A percentile compares a stretch with the other conserved stretches of the same genome.
These are phyloP conservation scores for Paramacrobiotus metropolitanus DNA, from an alignment of 1,140 invertebrate species.

Conservation along the genomic window DNA sequence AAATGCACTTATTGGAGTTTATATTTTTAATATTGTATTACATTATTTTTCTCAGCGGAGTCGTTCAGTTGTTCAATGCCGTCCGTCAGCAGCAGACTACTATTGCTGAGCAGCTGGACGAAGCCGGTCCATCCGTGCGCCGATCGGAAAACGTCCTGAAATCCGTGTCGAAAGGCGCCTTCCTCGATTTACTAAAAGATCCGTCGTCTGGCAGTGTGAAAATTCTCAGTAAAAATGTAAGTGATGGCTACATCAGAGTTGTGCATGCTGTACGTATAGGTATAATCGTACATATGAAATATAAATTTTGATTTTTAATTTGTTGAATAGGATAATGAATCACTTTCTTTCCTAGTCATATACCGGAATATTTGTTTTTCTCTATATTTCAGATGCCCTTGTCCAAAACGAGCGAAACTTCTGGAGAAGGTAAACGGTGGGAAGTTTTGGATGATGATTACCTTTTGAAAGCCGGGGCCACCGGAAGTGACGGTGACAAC, in stretches of 20 bases:
- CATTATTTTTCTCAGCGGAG: constrained; percentile 36
- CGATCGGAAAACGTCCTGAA: constrained; percentile 58
- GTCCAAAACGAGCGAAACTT: too few relatives aligned
- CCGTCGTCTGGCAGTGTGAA: background rate
- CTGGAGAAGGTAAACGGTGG: too few relatives aligned
- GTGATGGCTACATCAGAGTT: background rate
- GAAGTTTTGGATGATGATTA: background rate
- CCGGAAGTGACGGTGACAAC: too few relatives aligned
- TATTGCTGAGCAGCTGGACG: constrained; percentile 40
- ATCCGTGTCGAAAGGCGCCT: constrained; percentile 49
- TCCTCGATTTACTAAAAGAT: constrained; percentile 51
- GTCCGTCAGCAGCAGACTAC: constrained; percentile 57
- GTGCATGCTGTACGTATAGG: background rate
- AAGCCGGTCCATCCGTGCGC: constrained; percentile 45
- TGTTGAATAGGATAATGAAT: background rate
- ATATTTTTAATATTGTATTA: constrained; percentile 8
- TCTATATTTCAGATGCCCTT: background rate
- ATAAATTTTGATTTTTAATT: background rate
- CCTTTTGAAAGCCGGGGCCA: background rate
- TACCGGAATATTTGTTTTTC: background rate
- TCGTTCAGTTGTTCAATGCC: constrained; percentile 73
- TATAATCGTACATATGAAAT: background rate
- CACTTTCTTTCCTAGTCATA: background rate
- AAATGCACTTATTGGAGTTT: constrained; percentile 5
- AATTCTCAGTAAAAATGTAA: background rate